phyloP scores from a whole-genome alignment of 2,888 invertebrate species.

The Ophioninae sp. region DNA sequence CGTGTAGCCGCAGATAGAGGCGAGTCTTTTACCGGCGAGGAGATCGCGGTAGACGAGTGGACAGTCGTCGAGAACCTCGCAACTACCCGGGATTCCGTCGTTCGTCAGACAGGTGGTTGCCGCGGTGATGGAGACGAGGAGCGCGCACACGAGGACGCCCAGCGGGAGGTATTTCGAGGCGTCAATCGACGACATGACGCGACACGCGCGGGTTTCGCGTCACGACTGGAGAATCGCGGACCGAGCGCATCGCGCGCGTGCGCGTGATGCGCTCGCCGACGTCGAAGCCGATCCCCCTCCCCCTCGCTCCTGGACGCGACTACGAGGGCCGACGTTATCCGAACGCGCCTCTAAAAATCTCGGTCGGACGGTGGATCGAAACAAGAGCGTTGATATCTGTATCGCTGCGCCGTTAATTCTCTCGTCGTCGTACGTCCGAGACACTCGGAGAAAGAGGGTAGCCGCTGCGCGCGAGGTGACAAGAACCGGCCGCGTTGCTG shows the following conservation, averaged over 20 bases:
- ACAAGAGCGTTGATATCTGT: too few relatives aligned
- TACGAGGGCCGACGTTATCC: background rate
- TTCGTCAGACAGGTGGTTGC: slow-evolving; percentile 59
- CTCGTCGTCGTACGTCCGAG: too few relatives aligned
- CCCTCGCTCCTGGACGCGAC: background rate
- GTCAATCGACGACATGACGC: background rate
- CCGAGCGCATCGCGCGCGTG: too few relatives aligned
- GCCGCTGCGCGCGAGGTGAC: too few relatives aligned
- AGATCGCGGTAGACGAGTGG: slow-evolving; percentile 66
- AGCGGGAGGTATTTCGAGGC: background rate
- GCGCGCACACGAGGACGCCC: background rate
- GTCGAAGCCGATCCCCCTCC: background rate
- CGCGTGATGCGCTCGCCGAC: background rate
- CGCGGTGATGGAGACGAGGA: background rate
- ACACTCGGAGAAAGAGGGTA: too few relatives aligned
- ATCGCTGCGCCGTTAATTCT: too few relatives aligned
- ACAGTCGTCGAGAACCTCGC: slow-evolving; percentile 67
- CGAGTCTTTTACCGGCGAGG: slow-evolving; percentile 68
- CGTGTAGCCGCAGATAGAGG: slow-evolving; percentile 66
- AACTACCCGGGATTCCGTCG: slow-evolving; percentile 65
- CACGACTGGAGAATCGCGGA: background rate
- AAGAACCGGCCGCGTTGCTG: too few relatives aligned
- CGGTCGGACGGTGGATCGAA: too few relatives aligned
- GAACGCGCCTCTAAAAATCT: background rate
- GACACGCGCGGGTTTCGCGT: background rate